These are phyloP conservation scores for Propithecus perrieri DNA, from an alignment of 2,797 vertebrate species.

Conservation along the genomic window DNA sequence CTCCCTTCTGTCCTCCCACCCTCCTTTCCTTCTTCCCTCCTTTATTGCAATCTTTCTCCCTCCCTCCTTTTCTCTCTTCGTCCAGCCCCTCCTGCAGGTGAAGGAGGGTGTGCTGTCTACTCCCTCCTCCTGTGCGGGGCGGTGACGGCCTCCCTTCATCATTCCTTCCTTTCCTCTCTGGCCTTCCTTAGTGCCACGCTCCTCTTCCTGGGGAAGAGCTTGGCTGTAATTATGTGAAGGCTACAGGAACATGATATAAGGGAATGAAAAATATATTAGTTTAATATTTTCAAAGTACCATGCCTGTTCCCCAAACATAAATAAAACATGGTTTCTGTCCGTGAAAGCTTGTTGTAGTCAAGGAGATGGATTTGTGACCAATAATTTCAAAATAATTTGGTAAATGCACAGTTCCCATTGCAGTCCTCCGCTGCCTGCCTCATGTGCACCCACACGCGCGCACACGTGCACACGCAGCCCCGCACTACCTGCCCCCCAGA, in stretches of 20 bases:
- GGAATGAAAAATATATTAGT: conserved; percentile 2
- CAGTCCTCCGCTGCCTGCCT: not conserved
- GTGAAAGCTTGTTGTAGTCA: not conserved
- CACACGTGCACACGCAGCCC: too few relatives aligned
- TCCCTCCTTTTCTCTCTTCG: not conserved
- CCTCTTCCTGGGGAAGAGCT: not conserved
- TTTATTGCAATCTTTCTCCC: not conserved
- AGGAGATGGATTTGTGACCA: not conserved
- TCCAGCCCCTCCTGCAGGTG: not conserved
- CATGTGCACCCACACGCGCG: not conserved
- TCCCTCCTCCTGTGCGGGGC: not conserved
- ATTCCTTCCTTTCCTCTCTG: not conserved
- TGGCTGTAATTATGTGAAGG: not conserved
- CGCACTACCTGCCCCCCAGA: not conserved
- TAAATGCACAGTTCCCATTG: not conserved
- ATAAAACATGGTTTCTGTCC: conserved; percentile 38
- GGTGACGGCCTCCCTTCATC: not conserved
- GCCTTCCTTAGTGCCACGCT: not conserved
- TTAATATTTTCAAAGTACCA: conserved; percentile 37
- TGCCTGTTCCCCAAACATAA: conserved; percentile 33
- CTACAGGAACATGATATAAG: not conserved
- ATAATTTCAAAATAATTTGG: not conserved
- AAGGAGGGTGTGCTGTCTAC: too few relatives aligned
- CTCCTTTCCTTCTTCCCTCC: not conserved
- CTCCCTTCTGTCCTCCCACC: not conserved